Evolutionary conservation across 1,140 invertebrate species (phyloP).

Genomic region (Neodiprion lecontei): DNA sequence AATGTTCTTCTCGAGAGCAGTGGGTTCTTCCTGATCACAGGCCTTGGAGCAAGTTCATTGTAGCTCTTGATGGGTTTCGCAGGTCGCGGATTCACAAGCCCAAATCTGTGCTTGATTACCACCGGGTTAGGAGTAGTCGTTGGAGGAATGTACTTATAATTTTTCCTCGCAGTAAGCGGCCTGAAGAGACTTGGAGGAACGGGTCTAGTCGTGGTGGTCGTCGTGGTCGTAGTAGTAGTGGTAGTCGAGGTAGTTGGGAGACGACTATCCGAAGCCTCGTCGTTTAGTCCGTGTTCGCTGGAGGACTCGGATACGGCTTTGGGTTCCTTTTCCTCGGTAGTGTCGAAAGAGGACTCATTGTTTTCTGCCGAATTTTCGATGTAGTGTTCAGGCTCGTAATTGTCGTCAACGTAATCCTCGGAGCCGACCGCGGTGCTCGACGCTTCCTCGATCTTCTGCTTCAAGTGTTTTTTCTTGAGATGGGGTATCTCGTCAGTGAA

Average conservation of each 20-base stretch:
- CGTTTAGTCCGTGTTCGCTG: neutral
- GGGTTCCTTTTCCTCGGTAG: neutral
- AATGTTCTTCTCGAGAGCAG: conserved; percentile 35
- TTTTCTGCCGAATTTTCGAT: conserved; percentile 19
- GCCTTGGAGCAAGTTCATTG: conserved; percentile 53
- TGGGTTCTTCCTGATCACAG: conserved; percentile 49
- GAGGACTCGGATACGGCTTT: neutral
- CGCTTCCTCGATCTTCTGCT: conserved; percentile 29
- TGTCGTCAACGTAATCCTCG: conserved; percentile 64
- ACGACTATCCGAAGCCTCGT: neutral
- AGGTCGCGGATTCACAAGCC: conserved; percentile 49
- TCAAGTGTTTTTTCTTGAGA: conserved; percentile 38
- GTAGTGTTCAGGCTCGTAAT: conserved; percentile 62
- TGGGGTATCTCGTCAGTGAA: conserved; percentile 59
- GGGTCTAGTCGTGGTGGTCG: conserved; percentile 32
- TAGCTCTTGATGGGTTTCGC: conserved; percentile 50
- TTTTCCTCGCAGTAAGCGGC: conserved; percentile 47
- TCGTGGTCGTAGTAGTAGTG: conserved; percentile 25
- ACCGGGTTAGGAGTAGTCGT: conserved; percentile 54
- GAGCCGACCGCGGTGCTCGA: conserved; percentile 32
- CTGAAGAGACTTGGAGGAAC: conserved; percentile 48
- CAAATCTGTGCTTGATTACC: conserved; percentile 47
- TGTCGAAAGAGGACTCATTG: neutral
- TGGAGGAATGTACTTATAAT: conserved; percentile 51
- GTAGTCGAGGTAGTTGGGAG: conserved; percentile 18